A percentile compares a stretch with the other conserved stretches of the same genome.
Conservation (phyloP, 2,113 vertebrate genomes). For the Dasyprocta punctata region DNA sequence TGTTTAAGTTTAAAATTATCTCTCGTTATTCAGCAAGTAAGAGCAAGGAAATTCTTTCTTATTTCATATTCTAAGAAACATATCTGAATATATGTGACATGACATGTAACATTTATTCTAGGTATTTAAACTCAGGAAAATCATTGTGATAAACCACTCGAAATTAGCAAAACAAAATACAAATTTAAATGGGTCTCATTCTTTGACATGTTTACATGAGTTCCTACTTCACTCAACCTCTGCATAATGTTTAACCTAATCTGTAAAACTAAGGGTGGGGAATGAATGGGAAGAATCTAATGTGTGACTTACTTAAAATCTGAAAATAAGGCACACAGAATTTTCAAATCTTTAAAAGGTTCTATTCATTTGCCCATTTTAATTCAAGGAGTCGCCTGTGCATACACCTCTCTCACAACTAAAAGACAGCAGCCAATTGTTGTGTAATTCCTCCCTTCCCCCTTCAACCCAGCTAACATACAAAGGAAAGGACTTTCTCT, state of each 20-base stretch:
- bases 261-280: slow-evolving; percentile 67
- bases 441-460: slow-evolving; percentile 82
- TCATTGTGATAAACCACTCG: neutral
- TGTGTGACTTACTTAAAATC: slow-evolving; percentile 61
- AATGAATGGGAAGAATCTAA: slow-evolving; percentile 80
- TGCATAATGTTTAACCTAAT: slow-evolving; percentile 55
- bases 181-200: neutral
- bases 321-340: slow-evolving; percentile 62
- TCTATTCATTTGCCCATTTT: slow-evolving; percentile 7
- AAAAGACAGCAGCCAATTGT: slow-evolving; percentile 68
- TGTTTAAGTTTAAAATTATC: slow-evolving; percentile 57
- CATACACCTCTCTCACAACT: slow-evolving; percentile 57
- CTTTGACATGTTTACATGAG: slow-evolving; percentile 3
- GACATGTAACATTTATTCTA: neutral
- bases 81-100: neutral
- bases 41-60: slow-evolving; percentile 39
- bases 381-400: slow-evolving; percentile 7
- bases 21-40: neutral
- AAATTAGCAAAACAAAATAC: slow-evolving; percentile 41
- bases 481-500: slow-evolving; percentile 85
- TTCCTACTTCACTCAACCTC: slow-evolving; percentile 20
- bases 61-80: slow-evolving; percentile 20
- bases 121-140: slow-evolving; percentile 5
- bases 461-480: slow-evolving; percentile 79
- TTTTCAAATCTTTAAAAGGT: slow-evolving; percentile 50